These are phyloP conservation scores for Tetragnatha versicolor DNA, from an alignment of 1,140 invertebrate genomes.

Conservation along the genomic window DNA sequence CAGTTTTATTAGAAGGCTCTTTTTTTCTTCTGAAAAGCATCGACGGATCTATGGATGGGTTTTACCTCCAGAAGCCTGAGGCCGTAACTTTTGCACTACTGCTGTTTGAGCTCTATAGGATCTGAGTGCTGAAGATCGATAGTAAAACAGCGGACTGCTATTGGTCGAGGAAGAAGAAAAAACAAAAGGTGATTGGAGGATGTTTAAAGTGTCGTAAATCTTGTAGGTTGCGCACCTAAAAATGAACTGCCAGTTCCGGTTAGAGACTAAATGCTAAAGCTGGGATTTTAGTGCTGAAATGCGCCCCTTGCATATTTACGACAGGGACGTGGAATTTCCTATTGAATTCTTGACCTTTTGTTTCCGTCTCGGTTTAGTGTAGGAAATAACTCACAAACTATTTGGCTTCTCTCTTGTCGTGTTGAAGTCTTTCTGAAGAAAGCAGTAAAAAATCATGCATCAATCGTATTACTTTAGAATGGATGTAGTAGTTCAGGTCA, in stretches of 20 bases:
- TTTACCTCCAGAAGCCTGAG: conserved; percentile 32
- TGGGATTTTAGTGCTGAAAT: not conserved
- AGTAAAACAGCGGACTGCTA: conserved; percentile 9
- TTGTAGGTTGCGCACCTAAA: conserved; percentile 14
- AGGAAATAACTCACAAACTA: too few species aligned
- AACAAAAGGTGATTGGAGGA: conserved; percentile 36
- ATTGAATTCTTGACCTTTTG: too few species aligned
- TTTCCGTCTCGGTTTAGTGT: too few species aligned
- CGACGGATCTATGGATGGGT: not conserved
- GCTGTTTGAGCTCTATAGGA: conserved; percentile 21
- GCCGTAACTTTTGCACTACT: conserved; percentile 38
- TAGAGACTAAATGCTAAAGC: not conserved
- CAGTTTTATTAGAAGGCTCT: conserved; percentile 33
- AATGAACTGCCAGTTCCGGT: conserved; percentile 10
- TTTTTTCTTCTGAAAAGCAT: not conserved
- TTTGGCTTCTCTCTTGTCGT: too few species aligned
- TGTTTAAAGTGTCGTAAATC: conserved; percentile 48
- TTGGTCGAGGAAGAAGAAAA: conserved; percentile 18
- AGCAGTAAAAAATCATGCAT: too few species aligned
- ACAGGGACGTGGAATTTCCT: too few species aligned
- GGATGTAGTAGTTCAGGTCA: too few species aligned
- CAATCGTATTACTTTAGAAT: too few species aligned
- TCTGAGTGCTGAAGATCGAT: too few species aligned
- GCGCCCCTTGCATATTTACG: too few species aligned
- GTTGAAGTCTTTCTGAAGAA: too few species aligned